Base-by-base conservation (phyloP, 2,113 vertebrate genomes). In the Echinops telfairi region DNA sequence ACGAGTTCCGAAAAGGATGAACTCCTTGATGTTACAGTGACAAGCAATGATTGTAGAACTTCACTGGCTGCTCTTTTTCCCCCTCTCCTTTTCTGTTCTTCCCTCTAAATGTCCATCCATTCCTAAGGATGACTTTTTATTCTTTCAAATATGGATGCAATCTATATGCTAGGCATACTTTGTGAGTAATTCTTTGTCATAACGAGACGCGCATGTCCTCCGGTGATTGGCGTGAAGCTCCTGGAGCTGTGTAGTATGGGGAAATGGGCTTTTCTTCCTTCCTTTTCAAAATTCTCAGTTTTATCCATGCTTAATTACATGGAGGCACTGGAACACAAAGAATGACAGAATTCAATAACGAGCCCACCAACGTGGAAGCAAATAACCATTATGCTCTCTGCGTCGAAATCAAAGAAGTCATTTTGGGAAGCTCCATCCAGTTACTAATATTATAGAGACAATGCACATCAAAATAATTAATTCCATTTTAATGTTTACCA, bases 151-250 rank as follows among this genome's bases (percentile, higher is more conserved):
- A 96, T 98, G 96, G 95, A 96, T 93, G 90, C 57, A 83, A 97
- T 98, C 95, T 97, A 95, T 95, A 97, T 97, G 96, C 97, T 82
- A 97, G 96, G 97, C 92, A 97, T 95, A 95, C n/a, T 0, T 3
- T 68, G 90, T 94, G 96, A 97, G 97, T 96, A 98, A 98, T 96
- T 97, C 96, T 95, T 95, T 95, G 92, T 97, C 98, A 97, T 97
- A 95, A 97, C 40, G 87, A 97, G 89, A 79, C 96, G 95, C 29
- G 53, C 77, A 93, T 94, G 96, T 97, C 97, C 96, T 97, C 97
- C 97, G 94, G 95, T 86, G 94, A 94, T 81, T 93, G 96, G 91
- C 75, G 75, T 43, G 81, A 92, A 97, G 88, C 96, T 94, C 82
- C 64, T 79, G 88, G 95, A 96, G 96, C 60, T 89, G 94, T 93